Evolutionary conservation across 2,888 invertebrate species (phyloP).

Genomic region (Glyphotaelius pellucidus): DNA sequence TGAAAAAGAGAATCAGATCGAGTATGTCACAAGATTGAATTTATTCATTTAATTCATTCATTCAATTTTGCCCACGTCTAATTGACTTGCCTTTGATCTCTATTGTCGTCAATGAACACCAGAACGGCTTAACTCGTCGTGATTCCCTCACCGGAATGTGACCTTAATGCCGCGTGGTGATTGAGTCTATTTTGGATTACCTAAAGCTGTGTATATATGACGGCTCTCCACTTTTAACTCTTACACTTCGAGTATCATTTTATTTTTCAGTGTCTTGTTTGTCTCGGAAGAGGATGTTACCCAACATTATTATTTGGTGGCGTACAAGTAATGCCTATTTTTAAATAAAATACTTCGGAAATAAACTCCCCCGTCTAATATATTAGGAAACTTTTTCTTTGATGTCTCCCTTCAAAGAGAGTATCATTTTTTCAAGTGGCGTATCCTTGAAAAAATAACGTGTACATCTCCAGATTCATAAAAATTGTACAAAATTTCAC

Average conservation of each 20-base stretch:
- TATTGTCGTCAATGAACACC: slow-evolving; percentile 74
- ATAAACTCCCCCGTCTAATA: not conserved
- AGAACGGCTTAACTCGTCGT: not conserved
- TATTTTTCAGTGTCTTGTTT: slow-evolving; percentile 22
- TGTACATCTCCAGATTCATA: not conserved
- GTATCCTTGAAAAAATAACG: not conserved
- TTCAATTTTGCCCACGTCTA: too few relatives aligned
- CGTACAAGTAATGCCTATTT: not conserved
- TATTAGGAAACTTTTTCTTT: not conserved
- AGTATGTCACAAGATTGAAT: too few relatives aligned
- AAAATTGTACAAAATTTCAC: not conserved
- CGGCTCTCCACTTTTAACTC: slow-evolving; percentile 35
- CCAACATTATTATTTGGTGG: not conserved
- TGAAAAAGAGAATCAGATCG: too few relatives aligned
- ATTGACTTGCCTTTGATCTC: slow-evolving; percentile 67
- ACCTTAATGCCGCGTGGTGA: not conserved
- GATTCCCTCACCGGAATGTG: slow-evolving; percentile 45
- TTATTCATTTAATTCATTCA: too few relatives aligned
- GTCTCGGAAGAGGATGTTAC: slow-evolving; percentile 6
- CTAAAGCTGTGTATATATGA: slow-evolving; percentile 11
- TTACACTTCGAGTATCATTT: slow-evolving; percentile 26
- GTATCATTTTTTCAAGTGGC: slow-evolving; percentile 35
- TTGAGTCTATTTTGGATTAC: slow-evolving; percentile 67
- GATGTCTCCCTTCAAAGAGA: not conserved
- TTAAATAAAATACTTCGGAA: slow-evolving; percentile 1